Base-by-base conservation (phyloP, 2,797 vertebrate species). In the Taenioides sp. region DNA sequence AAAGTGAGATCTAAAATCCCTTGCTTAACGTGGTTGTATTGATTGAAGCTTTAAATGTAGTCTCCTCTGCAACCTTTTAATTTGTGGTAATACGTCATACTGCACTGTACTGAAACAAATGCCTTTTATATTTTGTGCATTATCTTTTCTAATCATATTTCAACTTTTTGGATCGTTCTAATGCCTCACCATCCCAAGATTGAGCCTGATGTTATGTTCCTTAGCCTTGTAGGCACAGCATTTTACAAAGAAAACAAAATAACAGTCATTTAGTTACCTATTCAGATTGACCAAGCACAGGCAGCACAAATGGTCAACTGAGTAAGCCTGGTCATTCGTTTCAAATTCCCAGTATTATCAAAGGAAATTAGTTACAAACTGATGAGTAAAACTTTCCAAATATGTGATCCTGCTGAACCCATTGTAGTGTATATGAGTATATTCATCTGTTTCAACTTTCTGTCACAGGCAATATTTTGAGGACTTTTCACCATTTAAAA, bases 51-150 rank as follows among this genome's bases (percentile, higher is more conserved):
- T 52, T 66, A 11, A 66, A 28, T 27, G 64, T 20, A 12, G 47
- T 34, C 16, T 28, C 43, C 23, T 18, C 31, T 67, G 18, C 3
- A 31, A 22, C 4, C 72, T 31, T 52, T 4, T 43, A 16, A 10
- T 65, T n/a, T 80, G 60, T 66, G 65, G 34, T 61, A 20, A 37
- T 28, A 37, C 31, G 12, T 28, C 25, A 23, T 27, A 68, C 70
- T 57, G 7, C 11, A 18, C 64, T 59, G 65, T 14, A 52, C 64
- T 66, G 47, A 28, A 67, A 72, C 16, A 55, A 75, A 78, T 72
- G 81, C 75, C 77, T 82, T 66, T 86, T 64, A 61, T 66, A 73
- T 27, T 71, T 69, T 66, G 64, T 72, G 49, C 71, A 67, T 34
- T 69, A 71, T 43, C n/a, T 57, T 71, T 52, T 64, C 0, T n/a